These are phyloP conservation scores for Parazoanthus darwini DNA, from an alignment of 92 coral and sea anemone genomes.

Conservation along the genomic window DNA sequence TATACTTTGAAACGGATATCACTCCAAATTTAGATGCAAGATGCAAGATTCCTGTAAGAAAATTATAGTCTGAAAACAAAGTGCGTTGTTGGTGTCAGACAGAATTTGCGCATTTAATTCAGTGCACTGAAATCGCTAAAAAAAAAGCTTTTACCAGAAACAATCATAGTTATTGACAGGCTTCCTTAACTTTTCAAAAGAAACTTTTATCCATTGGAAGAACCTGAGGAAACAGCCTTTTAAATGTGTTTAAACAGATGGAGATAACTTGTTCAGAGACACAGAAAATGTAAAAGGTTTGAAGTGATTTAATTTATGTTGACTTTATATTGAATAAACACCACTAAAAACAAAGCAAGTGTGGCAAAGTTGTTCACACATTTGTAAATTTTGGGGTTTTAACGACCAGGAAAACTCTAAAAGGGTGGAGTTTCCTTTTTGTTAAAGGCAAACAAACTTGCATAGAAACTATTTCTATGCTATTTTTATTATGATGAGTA, in stretches of 20 bases:
- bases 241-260: conserved; percentile 35
- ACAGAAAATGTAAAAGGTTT: conserved; percentile 31
- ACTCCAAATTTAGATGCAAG: no score
- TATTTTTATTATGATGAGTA: neutral
- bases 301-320: conserved; percentile 45
- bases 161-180: neutral
- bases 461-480: neutral
- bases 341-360: conserved; percentile 13
- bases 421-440: neutral
- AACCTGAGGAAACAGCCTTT: conserved; percentile 21
- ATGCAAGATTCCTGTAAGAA: no score
- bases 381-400: neutral
- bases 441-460: neutral
- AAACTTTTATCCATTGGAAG: neutral
- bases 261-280: conserved; percentile 20
- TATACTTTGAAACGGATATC: no score
- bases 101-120: no score
- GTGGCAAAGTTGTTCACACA: conserved; percentile 25
- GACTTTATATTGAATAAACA: conserved; percentile 24
- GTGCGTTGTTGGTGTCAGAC: no score
- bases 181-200: neutral
- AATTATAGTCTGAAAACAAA: no score
- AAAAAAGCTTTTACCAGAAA: neutral
- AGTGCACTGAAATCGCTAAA: neutral
- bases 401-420: neutral